These are phyloP conservation scores for Tetheella fluctuosa DNA, from an alignment of 2,888 invertebrate species.

Conservation along the genomic window DNA sequence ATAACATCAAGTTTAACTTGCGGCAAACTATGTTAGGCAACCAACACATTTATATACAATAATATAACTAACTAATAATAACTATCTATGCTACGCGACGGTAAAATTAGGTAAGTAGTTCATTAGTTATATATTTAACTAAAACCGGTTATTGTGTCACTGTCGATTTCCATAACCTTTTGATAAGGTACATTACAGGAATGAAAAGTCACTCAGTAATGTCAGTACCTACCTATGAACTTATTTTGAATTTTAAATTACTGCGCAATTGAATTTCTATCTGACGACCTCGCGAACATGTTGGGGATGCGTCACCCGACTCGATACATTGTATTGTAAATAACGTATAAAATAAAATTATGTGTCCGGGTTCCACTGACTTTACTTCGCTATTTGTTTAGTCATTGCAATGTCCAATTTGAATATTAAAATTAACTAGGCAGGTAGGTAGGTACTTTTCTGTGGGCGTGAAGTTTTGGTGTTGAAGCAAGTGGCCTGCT, in stretches of 20 bases:
- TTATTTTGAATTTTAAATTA: conserved; percentile 47
- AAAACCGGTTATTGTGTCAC: conserved; percentile 38
- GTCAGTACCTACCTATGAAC: conserved; percentile 20
- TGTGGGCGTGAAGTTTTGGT: neutral
- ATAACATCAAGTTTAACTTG: neutral
- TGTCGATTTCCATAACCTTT: conserved; percentile 31
- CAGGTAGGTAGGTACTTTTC: neutral
- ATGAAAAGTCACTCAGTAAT: conserved; percentile 8
- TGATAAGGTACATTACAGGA: conserved; percentile 19
- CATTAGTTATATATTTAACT: conserved; percentile 23
- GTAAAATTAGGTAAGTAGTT: conserved; percentile 46
- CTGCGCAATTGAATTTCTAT: conserved; percentile 64
- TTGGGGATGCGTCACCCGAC: conserved; percentile 56
- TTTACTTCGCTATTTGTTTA: conserved; percentile 53
- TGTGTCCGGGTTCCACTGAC: conserved; percentile 62
- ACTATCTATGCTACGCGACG: conserved; percentile 11
- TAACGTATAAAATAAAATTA: conserved; percentile 34
- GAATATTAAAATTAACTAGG: conserved; percentile 27
- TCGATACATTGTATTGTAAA: conserved; percentile 50
- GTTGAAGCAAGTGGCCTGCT: neutral
- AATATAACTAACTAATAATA: too few species aligned
- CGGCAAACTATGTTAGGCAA: neutral
- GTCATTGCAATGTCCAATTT: conserved; percentile 49
- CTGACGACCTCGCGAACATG: conserved; percentile 46
- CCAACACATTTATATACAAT: neutral